Evolutionary conservation across 2,797 vertebrate genomes (phyloP), one percentile per base, ranked within the genome.

Genomic region (Chelidonichthys spinosus): DNA sequence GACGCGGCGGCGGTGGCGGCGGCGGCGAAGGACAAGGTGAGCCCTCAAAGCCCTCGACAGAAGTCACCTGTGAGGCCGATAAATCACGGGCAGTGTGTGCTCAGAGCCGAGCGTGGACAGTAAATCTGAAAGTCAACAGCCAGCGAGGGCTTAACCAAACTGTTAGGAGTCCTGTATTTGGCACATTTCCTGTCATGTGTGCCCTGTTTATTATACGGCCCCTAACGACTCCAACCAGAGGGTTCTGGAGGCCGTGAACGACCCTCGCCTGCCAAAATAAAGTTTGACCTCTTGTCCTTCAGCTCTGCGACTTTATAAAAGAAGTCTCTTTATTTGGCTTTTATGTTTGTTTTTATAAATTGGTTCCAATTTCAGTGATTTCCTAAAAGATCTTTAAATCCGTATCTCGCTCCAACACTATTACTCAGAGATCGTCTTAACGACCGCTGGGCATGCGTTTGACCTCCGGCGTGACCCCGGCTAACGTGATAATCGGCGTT

Each of bases 111-210:
- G 87, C 55, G 86, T 69, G 89, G 90, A 92, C 90, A 90, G 91
- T 94, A 94, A 94, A 95, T 94, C 92, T 93, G 89, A 90, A 93
- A 90, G 92, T 93, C 92, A 94, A 92, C 94, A 95, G 85, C 81
- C 81, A 74, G 74, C 73, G 82, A 89, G 81, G 56, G 77, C 85
- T 76, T 85, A 91, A 83, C 88, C 83, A 91, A 91, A 89, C 87
- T 87, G 87, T 78, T 69, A 85, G 86, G 79, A 90, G 89, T 91
- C 84, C 85, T 76, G 78, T 67, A 42, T 89, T 85, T 88, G 88
- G 90, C 78, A 73, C 84, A 82, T 80, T 87, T 89, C 89, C 89
- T 90, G 87, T 90, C 85, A 88, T 86, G 82, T 89, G 79, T 74
- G 77, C 75, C 78, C 75, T 84, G 74, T 93, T 94, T 92, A 91